Evolutionary conservation across 2,797 vertebrate species (phyloP).

Genomic region (Xenops minutus): DNA sequence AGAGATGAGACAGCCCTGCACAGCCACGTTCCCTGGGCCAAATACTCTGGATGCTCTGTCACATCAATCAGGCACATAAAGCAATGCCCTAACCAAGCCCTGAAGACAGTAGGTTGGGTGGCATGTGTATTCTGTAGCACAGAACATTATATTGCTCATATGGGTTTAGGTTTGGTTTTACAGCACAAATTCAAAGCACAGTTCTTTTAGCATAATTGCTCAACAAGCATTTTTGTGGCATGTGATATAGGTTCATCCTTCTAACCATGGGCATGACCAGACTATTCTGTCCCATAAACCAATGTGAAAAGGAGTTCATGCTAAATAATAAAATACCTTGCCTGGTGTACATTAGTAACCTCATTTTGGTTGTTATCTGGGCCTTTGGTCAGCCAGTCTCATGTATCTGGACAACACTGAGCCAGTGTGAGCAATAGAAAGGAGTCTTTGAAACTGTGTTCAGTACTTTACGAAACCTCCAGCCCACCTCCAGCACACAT

Average conservation of each 20-base stretch:
- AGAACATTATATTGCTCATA: neutral
- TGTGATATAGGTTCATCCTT: neutral
- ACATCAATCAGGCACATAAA: neutral
- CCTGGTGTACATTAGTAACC: neutral
- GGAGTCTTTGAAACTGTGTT: neutral
- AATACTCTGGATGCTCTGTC: neutral
- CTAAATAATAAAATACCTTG: neutral
- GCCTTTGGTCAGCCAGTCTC: neutral
- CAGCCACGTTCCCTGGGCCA: fast-evolving
- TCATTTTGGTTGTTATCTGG: neutral
- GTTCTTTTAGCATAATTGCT: neutral
- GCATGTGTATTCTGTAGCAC: neutral
- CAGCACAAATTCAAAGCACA: neutral
- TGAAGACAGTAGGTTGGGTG: neutral
- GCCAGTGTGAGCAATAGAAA: neutral
- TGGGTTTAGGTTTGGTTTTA: neutral
- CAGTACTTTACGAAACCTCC: neutral
- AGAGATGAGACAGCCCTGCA: neutral
- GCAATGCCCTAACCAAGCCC: neutral
- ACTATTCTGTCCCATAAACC: neutral
- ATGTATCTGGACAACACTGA: neutral
- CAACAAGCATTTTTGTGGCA: neutral
- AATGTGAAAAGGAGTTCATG: neutral
- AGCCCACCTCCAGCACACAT: neutral
- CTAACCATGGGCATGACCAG: neutral